These are phyloP conservation scores for Leucosticte australis DNA, from an alignment of 2,113 vertebrate species.

Conservation along the genomic window DNA sequence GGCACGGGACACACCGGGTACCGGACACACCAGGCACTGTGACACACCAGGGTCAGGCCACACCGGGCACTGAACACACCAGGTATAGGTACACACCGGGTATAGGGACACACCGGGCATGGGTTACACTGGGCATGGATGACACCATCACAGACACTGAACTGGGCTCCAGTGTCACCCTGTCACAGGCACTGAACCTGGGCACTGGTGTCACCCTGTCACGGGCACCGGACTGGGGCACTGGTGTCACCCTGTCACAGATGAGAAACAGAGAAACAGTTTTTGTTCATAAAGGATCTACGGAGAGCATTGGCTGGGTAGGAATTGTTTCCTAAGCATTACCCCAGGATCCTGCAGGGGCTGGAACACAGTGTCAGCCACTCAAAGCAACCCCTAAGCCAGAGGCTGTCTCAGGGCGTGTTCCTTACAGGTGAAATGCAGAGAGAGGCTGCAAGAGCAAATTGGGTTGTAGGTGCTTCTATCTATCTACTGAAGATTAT, in stretches of 20 bases:
- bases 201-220: neutral
- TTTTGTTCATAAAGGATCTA: neutral
- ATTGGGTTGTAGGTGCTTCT: neutral
- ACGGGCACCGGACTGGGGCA: rapidly evolving
- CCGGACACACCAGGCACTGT: too few species aligned
- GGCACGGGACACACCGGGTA: too few species aligned
- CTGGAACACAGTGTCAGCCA: neutral
- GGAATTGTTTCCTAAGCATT: neutral
- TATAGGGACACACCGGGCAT: too few species aligned
- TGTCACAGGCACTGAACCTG: rapidly evolving
- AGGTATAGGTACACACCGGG: too few species aligned
- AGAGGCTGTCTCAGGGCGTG: neutral
- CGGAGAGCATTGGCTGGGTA: neutral
- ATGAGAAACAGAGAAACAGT: neutral
- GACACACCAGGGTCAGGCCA: too few species aligned
- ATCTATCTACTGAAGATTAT: neutral
- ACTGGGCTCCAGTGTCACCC: neutral
- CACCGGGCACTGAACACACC: too few species aligned
- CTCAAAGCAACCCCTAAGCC: neutral
- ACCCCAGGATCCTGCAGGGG: neutral
- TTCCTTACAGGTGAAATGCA: neutral
- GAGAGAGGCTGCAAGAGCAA: neutral
- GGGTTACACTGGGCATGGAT: neutral
- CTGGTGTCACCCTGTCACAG: rapidly evolving
- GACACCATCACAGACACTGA: neutral